phyloP scores from a whole-genome alignment of 2,797 vertebrate species.

The Clarias platycephalus region DNA sequence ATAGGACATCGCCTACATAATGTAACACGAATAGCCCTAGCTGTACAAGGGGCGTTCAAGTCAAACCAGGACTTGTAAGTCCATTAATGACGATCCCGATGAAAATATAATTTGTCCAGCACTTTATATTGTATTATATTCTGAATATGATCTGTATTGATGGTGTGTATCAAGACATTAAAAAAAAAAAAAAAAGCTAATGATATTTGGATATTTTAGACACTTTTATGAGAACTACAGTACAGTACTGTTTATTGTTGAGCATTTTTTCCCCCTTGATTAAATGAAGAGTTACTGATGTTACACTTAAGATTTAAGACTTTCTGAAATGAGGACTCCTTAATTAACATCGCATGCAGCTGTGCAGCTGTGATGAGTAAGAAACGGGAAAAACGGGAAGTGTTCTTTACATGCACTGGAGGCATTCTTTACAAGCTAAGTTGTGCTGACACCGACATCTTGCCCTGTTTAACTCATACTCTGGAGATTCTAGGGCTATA shows the following conservation, averaged over 20 bases:
- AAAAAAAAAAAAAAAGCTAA: background rate
- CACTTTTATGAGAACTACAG: background rate
- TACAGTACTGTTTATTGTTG: background rate
- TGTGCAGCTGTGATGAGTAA: constrained; percentile 13
- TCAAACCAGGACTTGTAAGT: too few species aligned
- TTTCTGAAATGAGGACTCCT: constrained; percentile 9
- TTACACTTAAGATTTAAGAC: background rate
- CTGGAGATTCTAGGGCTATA: constrained; percentile 18
- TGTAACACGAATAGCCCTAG: background rate
- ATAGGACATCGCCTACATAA: background rate
- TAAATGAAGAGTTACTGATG: background rate
- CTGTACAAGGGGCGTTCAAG: background rate
- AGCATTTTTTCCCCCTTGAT: background rate
- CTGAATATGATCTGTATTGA: too few species aligned
- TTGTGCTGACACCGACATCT: constrained; percentile 25
- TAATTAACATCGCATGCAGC: background rate
- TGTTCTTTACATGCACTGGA: background rate
- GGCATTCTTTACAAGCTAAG: constrained; percentile 17
- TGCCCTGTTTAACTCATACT: constrained; percentile 21
- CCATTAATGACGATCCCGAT: too few species aligned
- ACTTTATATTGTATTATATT: background rate
- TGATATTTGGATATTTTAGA: background rate
- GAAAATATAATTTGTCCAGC: background rate
- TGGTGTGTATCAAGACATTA: background rate
- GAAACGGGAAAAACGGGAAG: background rate